These are phyloP conservation scores for Chaenocephalus aceratus DNA, from an alignment of 2,113 vertebrate species.

Conservation along the genomic window DNA sequence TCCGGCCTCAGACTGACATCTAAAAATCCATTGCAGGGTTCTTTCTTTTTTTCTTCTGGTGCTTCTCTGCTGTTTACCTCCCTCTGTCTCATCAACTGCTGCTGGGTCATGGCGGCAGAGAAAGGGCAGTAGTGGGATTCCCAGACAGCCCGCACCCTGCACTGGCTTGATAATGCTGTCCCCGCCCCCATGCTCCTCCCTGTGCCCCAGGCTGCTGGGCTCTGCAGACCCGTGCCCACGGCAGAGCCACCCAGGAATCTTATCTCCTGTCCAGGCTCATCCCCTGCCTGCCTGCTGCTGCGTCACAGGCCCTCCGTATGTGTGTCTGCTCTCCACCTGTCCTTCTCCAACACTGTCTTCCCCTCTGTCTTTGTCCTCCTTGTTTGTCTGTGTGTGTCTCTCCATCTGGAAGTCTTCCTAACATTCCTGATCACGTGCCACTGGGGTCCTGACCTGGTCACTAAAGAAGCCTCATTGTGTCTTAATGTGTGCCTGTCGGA, in stretches of 20 bases:
- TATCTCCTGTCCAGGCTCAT: conserved; percentile 83
- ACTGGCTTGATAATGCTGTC: conserved; percentile 79
- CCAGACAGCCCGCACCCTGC: conserved; percentile 73
- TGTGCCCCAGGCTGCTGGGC: conserved; percentile 71
- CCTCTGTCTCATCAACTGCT: conserved; percentile 25
- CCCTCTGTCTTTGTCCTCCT: conserved; percentile 7
- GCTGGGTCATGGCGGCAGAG: conserved; percentile 49
- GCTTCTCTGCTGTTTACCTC: conserved; percentile 14
- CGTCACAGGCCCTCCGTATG: conserved; percentile 40
- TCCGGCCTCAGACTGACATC: conserved; percentile 17
- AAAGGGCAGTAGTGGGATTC: conserved; percentile 58
- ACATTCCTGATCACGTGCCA: conserved; percentile 12
- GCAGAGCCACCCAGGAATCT: conserved; percentile 86
- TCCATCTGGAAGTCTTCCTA: conserved; percentile 20
- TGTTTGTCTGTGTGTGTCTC: conserved; percentile 15
- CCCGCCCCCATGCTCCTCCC: conserved; percentile 49
- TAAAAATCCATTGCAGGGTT: neutral
- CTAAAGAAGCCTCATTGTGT: conserved; percentile 9
- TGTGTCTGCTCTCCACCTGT: conserved; percentile 41
- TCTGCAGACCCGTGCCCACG: conserved; percentile 76
- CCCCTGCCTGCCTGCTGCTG: conserved; percentile 60
- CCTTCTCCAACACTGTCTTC: conserved; percentile 22
- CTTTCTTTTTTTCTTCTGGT: neutral
- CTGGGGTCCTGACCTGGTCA: conserved; percentile 33
- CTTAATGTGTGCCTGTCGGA: conserved; percentile 34